phyloP scores from a whole-genome alignment of 2,113 vertebrate genomes.

The Scopus umbretta region DNA sequence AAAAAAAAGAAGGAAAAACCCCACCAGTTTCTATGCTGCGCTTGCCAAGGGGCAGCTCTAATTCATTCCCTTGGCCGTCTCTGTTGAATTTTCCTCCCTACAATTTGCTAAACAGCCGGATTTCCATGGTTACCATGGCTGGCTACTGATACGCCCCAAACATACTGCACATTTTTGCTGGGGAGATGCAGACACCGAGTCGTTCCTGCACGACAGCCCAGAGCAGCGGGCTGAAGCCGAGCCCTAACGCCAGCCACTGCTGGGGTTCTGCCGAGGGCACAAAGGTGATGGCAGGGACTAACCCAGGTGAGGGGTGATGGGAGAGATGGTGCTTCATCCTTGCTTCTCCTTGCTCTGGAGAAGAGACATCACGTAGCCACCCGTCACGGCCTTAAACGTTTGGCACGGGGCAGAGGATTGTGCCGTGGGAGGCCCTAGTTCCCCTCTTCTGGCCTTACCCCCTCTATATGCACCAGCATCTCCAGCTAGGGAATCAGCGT shows the following conservation, averaged over 20 bases:
- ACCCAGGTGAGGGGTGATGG: not conserved
- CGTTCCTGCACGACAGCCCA: rapidly evolving
- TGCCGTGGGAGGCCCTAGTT: not conserved
- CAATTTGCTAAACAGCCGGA: conserved; percentile 64
- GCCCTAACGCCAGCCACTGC: rapidly evolving
- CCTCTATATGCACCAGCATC: not conserved
- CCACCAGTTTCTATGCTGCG: not conserved
- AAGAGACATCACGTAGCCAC: rapidly evolving
- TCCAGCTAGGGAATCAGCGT: not conserved
- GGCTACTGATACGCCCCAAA: not conserved
- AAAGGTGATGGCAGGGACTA: not conserved
- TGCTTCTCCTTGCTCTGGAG: not conserved
- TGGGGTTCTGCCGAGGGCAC: not conserved
- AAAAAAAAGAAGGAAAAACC: not conserved
- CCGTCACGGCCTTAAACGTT: rapidly evolving
- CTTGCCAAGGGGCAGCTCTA: conserved; percentile 37
- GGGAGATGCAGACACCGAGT: not conserved
- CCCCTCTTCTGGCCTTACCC: not conserved
- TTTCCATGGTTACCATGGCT: conserved; percentile 59
- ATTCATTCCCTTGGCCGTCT: conserved; percentile 13
- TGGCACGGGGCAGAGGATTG: not conserved
- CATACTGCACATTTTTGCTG: not conserved
- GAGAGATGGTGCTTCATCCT: not conserved
- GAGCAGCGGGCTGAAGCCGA: not conserved
- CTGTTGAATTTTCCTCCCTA: conserved; percentile 28